Percentiles rank a stretch among this genome's conserved stretches.
These are phyloP conservation scores for Brachyptera risi DNA, from an alignment of 2,888 invertebrate genomes.

Conservation along the genomic window DNA sequence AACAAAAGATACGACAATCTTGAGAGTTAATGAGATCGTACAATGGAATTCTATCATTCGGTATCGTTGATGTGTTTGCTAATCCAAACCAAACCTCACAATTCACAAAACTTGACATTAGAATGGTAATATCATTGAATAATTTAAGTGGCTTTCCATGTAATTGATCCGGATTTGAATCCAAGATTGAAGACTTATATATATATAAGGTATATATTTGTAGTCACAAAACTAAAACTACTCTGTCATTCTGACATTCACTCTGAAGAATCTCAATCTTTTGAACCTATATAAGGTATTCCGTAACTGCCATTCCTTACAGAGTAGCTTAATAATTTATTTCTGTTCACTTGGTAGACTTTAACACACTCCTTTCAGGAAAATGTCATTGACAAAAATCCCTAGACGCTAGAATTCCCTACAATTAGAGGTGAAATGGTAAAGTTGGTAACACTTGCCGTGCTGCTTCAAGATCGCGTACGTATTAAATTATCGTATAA, in stretches of 20 bases:
- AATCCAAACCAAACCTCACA: not conserved
- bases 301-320: constrained; percentile 14
- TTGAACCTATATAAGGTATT: constrained; percentile 16
- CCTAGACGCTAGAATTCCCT: not conserved
- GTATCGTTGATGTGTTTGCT: not conserved
- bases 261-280: constrained; percentile 8
- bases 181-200: not conserved
- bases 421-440: not conserved
- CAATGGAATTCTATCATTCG: not conserved
- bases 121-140: not conserved
- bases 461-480: constrained; percentile 5
- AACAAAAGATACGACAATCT: constrained; percentile 1
- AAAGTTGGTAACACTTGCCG: not conserved
- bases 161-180: constrained; percentile 20
- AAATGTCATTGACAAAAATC: constrained; percentile 4
- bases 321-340: constrained; percentile 20
- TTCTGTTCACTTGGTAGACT: constrained; percentile 14
- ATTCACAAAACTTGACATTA: not conserved
- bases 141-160: constrained; percentile 8
- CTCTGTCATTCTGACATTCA: constrained; percentile 14
- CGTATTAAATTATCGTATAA: constrained; percentile 20
- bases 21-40: not conserved
- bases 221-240: constrained; percentile 2
- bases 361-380: not conserved
- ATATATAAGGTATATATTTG: constrained; percentile 14